Base-by-base conservation (phyloP, 2,113 vertebrate species). In the Dicentrarchus labrax region DNA sequence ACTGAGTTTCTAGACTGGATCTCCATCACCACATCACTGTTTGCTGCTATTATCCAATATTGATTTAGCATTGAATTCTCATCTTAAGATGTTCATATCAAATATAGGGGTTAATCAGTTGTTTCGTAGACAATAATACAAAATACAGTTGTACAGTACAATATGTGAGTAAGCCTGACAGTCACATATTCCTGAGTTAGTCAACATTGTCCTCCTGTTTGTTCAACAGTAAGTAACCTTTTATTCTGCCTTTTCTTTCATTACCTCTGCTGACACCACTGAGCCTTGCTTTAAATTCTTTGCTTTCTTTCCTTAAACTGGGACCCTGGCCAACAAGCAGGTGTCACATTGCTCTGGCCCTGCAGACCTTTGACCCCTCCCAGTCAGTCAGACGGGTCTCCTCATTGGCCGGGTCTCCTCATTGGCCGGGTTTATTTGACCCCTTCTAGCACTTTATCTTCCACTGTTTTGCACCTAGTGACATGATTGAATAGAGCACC, bases 381-480 rank as follows among this genome's bases (percentile, higher is more conserved):
- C 82, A 67, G n/a, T 72, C 83, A 76, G 81, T 86, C 88, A 84
- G 69, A 61, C 22, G 51, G 85, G 38, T 64, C 62, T 71, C 48
- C 64, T 56, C 51, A 36, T 78, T 74, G 59, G 77, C 80, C 59
- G 65, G 51, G 74, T 85, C 62, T 71, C 48, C 64, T 56, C 51
- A 36, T 78, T 74, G 59, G 77, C 80, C 59, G 65, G 51, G 74
- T 85, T 85, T 86, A 72, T 84, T 77, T 89, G 88, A 91, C 91
- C 90, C 53, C 68, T 36, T 30, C 69, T 91, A 65, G 88, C 86
- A 76, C 43, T 79, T 84, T 21, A 51, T 54, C 82, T 66, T 91
- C 65, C 57, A 76, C 48, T 16, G 22, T 72, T 74, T 76, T 59
- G 36, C 60, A 43, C 60, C 45, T 8, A 3, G 16, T 85, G 73